Evolutionary conservation across 2,797 vertebrate species (phyloP), one percentile per base, ranked within the genome.

Genomic region (Labroides dimidiatus): DNA sequence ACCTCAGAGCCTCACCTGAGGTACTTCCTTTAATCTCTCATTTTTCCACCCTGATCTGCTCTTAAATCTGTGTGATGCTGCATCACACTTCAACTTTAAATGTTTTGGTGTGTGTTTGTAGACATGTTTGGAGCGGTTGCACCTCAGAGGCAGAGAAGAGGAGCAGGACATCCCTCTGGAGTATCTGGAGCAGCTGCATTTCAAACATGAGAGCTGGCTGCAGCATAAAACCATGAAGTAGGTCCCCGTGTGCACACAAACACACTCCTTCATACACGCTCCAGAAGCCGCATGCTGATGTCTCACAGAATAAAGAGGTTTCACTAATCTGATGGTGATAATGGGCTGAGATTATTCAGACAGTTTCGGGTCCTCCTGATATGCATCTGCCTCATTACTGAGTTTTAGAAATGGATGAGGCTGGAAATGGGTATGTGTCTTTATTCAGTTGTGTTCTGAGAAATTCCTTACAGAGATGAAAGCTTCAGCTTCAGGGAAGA

Each of bases 201-300:
- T 93, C 61, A 99, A 97, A 64, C 97, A 98, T 0, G 97, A 99
- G 81, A 96, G 93, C 82, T 99, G 96, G 97, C 94, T 99, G 69
- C 95, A 97, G 84, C 94, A 96, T 75, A 95, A 92, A 83, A 96
- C 93, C 0, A 88, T 96, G 91, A 92, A 71, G 97, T 97, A 92
- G 85, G 94, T 51, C 4, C 7, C 39, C 7, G 30, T 36, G 49
- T 4, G 14, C 23, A 30, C n/a, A 41, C 4, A 6, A 41, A 30
- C 9, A 14, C 58, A 8, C 6, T 14, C 5, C 8, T 23, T 13
- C 20, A 13, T 5, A 14, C 12, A 2, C 3, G 14, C 44, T 36
- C 17, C 19, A 52, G 16, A 24, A 14, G 47, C 19, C 11, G 17
- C 19, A 8, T 36, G 17, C 60, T 45, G 20, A 41, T 45, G 1